Base-by-base conservation (phyloP, 2,888 invertebrate species). In the Thereva unica region DNA sequence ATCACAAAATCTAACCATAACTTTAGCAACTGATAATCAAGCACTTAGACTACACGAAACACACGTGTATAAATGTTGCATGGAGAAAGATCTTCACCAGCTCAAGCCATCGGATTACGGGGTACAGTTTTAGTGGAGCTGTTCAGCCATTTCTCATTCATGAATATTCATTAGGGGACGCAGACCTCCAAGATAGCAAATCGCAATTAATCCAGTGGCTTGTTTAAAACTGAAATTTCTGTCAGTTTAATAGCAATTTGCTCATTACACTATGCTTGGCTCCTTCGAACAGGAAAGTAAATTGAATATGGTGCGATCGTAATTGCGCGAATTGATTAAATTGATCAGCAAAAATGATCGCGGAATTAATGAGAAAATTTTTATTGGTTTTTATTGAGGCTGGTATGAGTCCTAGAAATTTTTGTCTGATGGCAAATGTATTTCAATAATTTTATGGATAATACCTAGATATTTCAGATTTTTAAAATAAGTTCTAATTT, bases 101-200 rank as follows among this genome's bases (percentile, higher is more conserved):
- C 44, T 9, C 1, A n/a, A 10, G 23, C 6, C 55, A 12, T 40
- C 41, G 8, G 55, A 40, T 23, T 8, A 41, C 38, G 55, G 12
- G 41, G 8, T 34, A 47, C 23, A 38, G 37, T 7, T 34, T 37
- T 23, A 57, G 37, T 23, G 37, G 49, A 59, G 47, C 59, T 35
- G 38, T 59, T 47, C 49, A 47, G 38, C 59, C 9, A 47, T 59
- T 59, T 59, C 47, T 38, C 37, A 34, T 38, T 47, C 59, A 59
- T 59, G 59, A 59, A 59, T 59, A 59, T 59, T 59, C 59, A 59
- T 59, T 59, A 59, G 59, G 59, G 12, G 23, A 23, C 23, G 59
- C 59, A 59, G 59, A 59, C 59, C 59, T 59, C 59, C 59, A 38
- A 35, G 59, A 59, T 59, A 59, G 59, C 38, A 49, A 59, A 59